These are phyloP conservation scores for Petroica traversi DNA, from an alignment of 2,113 vertebrate genomes.

Conservation along the genomic window DNA sequence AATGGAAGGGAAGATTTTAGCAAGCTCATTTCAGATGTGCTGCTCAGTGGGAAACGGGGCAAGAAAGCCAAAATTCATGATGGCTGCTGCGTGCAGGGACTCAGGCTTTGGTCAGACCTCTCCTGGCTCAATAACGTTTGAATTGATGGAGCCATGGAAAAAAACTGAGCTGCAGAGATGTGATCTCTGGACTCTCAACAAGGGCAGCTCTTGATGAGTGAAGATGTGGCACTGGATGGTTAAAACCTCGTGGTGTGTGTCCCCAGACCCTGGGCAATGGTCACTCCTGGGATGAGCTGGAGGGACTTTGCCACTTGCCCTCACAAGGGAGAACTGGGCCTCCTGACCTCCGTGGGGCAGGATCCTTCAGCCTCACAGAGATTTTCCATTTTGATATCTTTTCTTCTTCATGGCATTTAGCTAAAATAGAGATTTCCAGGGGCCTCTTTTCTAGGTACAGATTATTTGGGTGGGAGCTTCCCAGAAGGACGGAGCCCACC, in stretches of 20 bases:
- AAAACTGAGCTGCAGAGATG: neutral
- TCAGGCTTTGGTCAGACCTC: neutral
- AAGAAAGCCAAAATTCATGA: neutral
- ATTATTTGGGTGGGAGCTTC: neutral
- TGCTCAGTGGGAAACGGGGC: neutral
- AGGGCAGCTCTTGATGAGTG: neutral
- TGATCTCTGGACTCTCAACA: accelerated
- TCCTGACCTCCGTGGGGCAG: neutral
- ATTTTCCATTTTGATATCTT: neutral
- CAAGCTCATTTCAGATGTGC: neutral
- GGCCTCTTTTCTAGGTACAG: neutral
- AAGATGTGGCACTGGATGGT: neutral
- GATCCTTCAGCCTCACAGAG: neutral
- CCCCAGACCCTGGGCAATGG: neutral
- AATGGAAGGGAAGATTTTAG: neutral
- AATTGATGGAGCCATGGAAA: neutral
- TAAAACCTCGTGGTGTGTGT: neutral
- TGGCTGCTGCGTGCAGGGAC: neutral
- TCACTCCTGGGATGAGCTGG: neutral
- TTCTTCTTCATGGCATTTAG: neutral
- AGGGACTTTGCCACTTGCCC: neutral
- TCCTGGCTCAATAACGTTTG: accelerated
- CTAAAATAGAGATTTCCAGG: neutral
- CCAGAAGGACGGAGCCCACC: neutral
- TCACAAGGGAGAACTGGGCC: neutral